Conservation (phyloP, 2,113 vertebrate genomes). For the Sander lucioperca region DNA sequence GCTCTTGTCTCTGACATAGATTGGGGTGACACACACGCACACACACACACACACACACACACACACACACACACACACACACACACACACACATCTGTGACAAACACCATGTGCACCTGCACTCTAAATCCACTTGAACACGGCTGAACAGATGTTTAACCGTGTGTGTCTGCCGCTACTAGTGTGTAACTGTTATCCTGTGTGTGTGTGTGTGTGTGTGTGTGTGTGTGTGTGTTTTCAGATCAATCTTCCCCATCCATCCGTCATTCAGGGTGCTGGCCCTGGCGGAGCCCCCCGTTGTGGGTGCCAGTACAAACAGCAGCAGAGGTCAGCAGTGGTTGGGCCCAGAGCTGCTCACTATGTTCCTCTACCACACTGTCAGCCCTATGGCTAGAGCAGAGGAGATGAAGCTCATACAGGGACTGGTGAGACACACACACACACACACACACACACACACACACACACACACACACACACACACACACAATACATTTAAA, state of each 20-base stretch:
- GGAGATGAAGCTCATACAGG: slow-evolving; percentile 89
- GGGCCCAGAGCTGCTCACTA: slow-evolving; percentile 93
- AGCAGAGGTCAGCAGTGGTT: slow-evolving; percentile 93
- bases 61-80: neutral
- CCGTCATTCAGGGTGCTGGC: slow-evolving; percentile 94
- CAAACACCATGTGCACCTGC: slow-evolving; percentile 21
- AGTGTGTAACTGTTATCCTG: neutral
- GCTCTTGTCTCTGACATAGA: slow-evolving; percentile 39
- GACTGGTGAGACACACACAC: slow-evolving; percentile 86
- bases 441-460: neutral
- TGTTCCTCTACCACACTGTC: slow-evolving; percentile 94
- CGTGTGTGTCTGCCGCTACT: too few relatives aligned
- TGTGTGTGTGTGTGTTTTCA: slow-evolving; percentile 63
- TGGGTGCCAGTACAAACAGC: slow-evolving; percentile 66
- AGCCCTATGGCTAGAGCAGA: slow-evolving; percentile 88
- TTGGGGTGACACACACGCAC: slow-evolving; percentile 31
- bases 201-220: neutral
- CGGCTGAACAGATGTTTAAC: slow-evolving; percentile 29
- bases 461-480: too few relatives aligned
- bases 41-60: neutral
- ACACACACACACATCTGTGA: neutral
- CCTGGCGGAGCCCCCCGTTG: slow-evolving; percentile 92
- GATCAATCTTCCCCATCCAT: slow-evolving; percentile 92
- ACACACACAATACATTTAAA: too few relatives aligned
- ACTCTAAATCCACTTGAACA: slow-evolving; percentile 24